Conservation (phyloP, 2,113 vertebrate species). For the Atractosteus spatula region DNA sequence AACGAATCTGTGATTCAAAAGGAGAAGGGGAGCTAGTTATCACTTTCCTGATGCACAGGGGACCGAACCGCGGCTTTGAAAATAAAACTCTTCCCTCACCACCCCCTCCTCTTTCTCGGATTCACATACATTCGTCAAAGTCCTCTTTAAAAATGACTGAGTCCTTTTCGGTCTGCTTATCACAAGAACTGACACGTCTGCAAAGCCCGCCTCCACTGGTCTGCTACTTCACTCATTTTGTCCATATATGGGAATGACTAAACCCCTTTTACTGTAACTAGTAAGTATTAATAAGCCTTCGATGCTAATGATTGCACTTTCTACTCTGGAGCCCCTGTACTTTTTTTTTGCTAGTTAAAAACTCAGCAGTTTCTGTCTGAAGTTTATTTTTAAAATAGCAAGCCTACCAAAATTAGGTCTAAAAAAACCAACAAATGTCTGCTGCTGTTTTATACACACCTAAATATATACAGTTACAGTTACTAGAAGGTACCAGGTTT, state of each 20-base stretch:
- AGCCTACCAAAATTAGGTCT: neutral
- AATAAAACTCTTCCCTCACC: neutral
- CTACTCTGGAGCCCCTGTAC: neutral
- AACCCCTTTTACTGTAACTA: slow-evolving; percentile 8
- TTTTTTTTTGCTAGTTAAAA: neutral
- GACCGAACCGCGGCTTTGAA: slow-evolving; percentile 40
- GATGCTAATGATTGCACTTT: neutral
- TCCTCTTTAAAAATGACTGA: slow-evolving; percentile 14
- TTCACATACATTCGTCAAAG: slow-evolving; percentile 14
- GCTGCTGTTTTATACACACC: too few species aligned
- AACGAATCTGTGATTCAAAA: slow-evolving; percentile 32
- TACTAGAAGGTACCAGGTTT: too few species aligned
- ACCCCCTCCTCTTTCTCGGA: slow-evolving; percentile 13
- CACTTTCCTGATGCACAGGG: slow-evolving; percentile 19
- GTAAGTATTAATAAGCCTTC: neutral
- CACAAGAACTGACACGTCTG: slow-evolving; percentile 25
- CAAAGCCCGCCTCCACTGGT: slow-evolving; percentile 33
- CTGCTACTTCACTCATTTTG: slow-evolving; percentile 39
- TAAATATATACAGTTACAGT: too few species aligned
- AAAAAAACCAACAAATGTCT: too few species aligned
- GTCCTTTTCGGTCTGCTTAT: slow-evolving; percentile 24
- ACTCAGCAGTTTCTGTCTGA: neutral
- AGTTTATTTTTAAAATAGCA: neutral
- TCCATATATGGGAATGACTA: slow-evolving; percentile 65
- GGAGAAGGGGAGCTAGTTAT: slow-evolving; percentile 42